These are phyloP conservation scores for Eremobia ochroleuca DNA, from an alignment of 2,888 invertebrate genomes.

Conservation along the genomic window DNA sequence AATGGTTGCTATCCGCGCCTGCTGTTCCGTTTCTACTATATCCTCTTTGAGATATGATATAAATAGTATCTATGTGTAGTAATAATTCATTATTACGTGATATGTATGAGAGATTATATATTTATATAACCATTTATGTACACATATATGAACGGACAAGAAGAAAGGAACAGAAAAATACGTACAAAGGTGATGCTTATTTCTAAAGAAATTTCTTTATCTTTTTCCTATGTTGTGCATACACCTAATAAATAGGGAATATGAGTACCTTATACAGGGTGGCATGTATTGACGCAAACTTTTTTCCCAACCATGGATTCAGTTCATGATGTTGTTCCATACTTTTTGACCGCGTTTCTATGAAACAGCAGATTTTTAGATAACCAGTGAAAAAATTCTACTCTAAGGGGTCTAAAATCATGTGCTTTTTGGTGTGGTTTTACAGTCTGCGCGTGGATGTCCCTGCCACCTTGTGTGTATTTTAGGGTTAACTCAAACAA, in stretches of 20 bases:
- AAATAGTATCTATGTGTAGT: not conserved
- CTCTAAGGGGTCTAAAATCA: too few species aligned
- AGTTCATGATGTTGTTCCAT: too few species aligned
- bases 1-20: conserved; percentile 63
- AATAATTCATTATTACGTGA: not conserved
- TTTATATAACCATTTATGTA: not conserved
- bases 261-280: too few species aligned
- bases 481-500: not conserved
- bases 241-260: not conserved
- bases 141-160: not conserved
- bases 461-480: not conserved
- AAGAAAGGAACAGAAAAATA: too few species aligned
- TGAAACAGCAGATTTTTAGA: not conserved
- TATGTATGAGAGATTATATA: conserved; percentile 10
- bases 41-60: conserved; percentile 35
- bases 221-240: not conserved
- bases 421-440: too few species aligned
- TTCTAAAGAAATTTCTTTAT: not conserved
- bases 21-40: conserved; percentile 42
- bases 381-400: too few species aligned
- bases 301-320: too few species aligned
- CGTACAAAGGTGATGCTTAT: too few species aligned
- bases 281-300: too few species aligned
- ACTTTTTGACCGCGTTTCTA: too few species aligned
- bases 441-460: too few species aligned